Evolutionary conservation across 1,140 invertebrate genomes (phyloP).

Genomic region (Adelges cooleyi): DNA sequence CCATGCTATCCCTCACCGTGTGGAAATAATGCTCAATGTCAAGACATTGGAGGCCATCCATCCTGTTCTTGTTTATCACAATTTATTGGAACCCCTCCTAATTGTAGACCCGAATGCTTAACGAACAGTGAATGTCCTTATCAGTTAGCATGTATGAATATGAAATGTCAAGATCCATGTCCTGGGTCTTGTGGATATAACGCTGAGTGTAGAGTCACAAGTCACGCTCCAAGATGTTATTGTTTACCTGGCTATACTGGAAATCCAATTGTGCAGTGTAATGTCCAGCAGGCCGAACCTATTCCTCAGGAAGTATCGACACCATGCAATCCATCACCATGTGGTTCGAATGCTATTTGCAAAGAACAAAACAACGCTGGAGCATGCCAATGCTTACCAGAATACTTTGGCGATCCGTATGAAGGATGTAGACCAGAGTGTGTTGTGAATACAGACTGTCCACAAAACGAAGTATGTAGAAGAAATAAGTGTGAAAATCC

Average conservation of each 20-base stretch:
- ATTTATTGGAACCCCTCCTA: slow-evolving; percentile 51
- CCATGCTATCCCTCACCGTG: slow-evolving; percentile 57
- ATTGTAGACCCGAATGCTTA: slow-evolving; percentile 53
- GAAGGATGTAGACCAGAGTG: slow-evolving; percentile 64
- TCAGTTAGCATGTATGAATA: slow-evolving; percentile 51
- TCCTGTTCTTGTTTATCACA: slow-evolving; percentile 52
- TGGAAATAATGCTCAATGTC: slow-evolving; percentile 56
- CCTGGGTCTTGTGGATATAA: slow-evolving; percentile 49
- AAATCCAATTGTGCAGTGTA: slow-evolving; percentile 52
- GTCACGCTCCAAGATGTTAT: slow-evolving; percentile 51
- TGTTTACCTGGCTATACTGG: slow-evolving; percentile 47
- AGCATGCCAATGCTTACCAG: slow-evolving; percentile 54
- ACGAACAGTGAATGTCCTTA: slow-evolving; percentile 51
- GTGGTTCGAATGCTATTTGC: slow-evolving; percentile 61
- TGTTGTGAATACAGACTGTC: slow-evolving; percentile 57
- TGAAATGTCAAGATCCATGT: slow-evolving; percentile 58
- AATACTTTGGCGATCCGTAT: slow-evolving; percentile 60
- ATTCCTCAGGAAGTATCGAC: slow-evolving; percentile 35
- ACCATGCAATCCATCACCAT: slow-evolving; percentile 58
- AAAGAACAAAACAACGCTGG: slow-evolving; percentile 50
- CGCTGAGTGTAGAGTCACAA: slow-evolving; percentile 53
- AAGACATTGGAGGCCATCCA: slow-evolving; percentile 45
- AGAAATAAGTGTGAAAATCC: slow-evolving; percentile 62
- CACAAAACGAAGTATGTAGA: slow-evolving; percentile 57
- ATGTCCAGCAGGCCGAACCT: slow-evolving; percentile 30